Conservation (phyloP, 1,140 invertebrate genomes). For the Rhynchophorus ferrugineus region DNA sequence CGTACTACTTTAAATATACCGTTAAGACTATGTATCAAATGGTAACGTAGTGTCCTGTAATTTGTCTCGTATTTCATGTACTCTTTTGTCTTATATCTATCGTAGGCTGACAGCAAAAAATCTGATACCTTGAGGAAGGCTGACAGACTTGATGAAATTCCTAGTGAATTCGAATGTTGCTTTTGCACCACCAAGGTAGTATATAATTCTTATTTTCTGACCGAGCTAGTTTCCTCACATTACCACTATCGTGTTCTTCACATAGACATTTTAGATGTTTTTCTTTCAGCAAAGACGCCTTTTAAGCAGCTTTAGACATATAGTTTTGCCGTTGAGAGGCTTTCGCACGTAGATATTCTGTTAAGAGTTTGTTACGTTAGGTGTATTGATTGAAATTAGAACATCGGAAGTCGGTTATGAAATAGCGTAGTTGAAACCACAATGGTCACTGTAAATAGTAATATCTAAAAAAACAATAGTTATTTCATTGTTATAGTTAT, state of each 20-base stretch:
- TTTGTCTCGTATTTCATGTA: no score
- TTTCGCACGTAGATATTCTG: neutral
- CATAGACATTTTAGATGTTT: neutral
- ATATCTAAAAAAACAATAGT: no score
- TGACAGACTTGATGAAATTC: constrained; percentile 63
- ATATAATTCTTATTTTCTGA: constrained; percentile 27
- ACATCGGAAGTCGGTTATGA: no score
- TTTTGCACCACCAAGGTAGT: constrained; percentile 91
- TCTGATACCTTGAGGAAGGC: constrained; percentile 55
- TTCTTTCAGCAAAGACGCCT: neutral
- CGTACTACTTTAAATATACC: no score
- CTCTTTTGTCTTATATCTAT: constrained; percentile 35
- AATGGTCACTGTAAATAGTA: no score
- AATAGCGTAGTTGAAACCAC: no score
- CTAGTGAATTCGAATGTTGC: constrained; percentile 92
- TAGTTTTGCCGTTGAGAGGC: neutral
- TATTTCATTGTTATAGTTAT: no score
- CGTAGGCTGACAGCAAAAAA: constrained; percentile 62
- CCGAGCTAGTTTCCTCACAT: neutral
- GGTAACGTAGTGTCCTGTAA: no score
- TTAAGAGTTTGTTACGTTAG: no score
- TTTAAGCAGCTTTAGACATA: neutral
- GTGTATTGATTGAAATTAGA: no score
- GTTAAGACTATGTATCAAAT: no score
- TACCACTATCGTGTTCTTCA: neutral